phyloP scores from a whole-genome alignment of 2,797 vertebrate genomes.

The Gadopsis bispinosus region DNA sequence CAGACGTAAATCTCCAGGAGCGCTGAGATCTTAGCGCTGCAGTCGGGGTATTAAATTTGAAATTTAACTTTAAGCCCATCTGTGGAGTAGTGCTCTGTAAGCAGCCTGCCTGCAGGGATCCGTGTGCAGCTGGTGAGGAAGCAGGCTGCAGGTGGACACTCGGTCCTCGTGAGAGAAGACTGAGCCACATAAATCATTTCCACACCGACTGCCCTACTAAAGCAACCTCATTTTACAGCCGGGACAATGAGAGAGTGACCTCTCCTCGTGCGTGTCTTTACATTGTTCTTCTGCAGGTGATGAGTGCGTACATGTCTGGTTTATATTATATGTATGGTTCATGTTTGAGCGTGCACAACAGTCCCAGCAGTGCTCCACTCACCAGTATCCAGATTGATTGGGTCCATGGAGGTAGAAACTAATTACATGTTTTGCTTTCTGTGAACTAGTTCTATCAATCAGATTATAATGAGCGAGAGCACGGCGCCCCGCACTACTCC shows the following conservation, averaged over 20 bases:
- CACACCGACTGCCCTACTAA: slow-evolving; percentile 68
- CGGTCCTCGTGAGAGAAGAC: slow-evolving; percentile 66
- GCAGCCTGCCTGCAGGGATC: slow-evolving; percentile 68
- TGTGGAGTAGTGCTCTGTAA: slow-evolving; percentile 60
- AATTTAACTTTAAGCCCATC: slow-evolving; percentile 58
- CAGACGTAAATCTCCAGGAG: slow-evolving; percentile 38
- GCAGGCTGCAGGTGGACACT: slow-evolving; percentile 73
- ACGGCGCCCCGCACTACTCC: slow-evolving; percentile 8
- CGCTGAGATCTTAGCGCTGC: slow-evolving; percentile 30
- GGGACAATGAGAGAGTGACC: slow-evolving; percentile 72
- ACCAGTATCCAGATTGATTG: slow-evolving; percentile 70
- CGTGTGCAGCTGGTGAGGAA: slow-evolving; percentile 70
- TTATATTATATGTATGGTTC: slow-evolving; percentile 35
- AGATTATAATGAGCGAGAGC: slow-evolving; percentile 64
- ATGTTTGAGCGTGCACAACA: not conserved
- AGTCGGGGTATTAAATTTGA: slow-evolving; percentile 49
- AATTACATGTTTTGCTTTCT: slow-evolving; percentile 75
- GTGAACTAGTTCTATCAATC: slow-evolving; percentile 75
- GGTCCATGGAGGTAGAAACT: slow-evolving; percentile 70
- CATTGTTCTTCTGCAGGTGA: slow-evolving; percentile 66
- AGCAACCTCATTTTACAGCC: slow-evolving; percentile 66
- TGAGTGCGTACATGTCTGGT: slow-evolving; percentile 15
- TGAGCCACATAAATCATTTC: slow-evolving; percentile 78
- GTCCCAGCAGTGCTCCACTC: slow-evolving; percentile 58
- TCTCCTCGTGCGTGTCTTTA: slow-evolving; percentile 27